Evolutionary conservation across 2,113 vertebrate genomes (phyloP).

Genomic region (Bos taurus): DNA sequence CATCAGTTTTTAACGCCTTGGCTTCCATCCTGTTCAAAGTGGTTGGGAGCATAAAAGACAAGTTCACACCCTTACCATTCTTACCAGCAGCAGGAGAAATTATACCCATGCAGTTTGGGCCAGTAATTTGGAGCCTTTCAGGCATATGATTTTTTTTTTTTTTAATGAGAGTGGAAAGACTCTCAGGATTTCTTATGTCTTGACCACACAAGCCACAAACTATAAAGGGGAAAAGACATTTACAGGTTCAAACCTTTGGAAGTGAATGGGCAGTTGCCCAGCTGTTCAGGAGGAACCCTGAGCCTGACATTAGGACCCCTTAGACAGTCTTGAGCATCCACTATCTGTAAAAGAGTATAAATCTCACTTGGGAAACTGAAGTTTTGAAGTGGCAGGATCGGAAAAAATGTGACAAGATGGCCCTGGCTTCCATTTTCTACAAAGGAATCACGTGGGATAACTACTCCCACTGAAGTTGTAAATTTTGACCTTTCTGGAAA

Average conservation of each 20-base stretch:
- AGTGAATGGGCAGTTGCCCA: neutral
- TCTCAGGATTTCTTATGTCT: neutral
- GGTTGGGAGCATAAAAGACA: neutral
- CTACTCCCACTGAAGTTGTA: neutral
- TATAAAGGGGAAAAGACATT: neutral
- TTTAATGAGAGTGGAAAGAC: neutral
- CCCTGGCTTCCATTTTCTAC: neutral
- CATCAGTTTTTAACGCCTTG: slow-evolving; percentile 40
- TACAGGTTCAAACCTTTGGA: neutral
- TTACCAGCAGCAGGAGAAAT: slow-evolving; percentile 27
- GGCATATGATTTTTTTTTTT: slow-evolving; percentile 29
- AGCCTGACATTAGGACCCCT: neutral
- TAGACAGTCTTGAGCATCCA: neutral
- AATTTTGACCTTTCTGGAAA: slow-evolving; percentile 4
- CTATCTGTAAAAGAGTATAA: neutral
- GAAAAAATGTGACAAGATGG: neutral
- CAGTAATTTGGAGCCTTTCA: slow-evolving; percentile 11
- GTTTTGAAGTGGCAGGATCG: neutral
- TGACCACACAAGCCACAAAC: neutral
- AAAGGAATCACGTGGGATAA: neutral
- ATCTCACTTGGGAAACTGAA: neutral
- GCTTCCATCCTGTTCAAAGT: slow-evolving; percentile 24
- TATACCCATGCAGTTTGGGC: neutral
- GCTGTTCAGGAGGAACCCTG: neutral
- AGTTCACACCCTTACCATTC: neutral